Percentiles rank a stretch among this genome's conserved stretches.
Evolutionary conservation across 1,140 invertebrate genomes (phyloP).

Genomic region (Anagrus nilaparvatae): DNA sequence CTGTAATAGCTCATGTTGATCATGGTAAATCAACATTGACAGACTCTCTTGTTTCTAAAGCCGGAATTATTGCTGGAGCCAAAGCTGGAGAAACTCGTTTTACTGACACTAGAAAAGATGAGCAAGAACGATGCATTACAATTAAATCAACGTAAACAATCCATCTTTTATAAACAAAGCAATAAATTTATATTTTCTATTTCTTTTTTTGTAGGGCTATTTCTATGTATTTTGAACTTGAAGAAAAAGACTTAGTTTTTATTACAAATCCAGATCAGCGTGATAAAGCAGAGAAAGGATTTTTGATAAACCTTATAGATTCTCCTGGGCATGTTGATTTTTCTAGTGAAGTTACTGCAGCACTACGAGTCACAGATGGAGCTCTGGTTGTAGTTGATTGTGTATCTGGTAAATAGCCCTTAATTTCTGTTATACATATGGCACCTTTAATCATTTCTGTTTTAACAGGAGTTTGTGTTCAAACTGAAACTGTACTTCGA

Average conservation of each 20-base stretch:
- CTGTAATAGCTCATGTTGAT: conserved; percentile 99
- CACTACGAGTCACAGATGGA: conserved; percentile 97
- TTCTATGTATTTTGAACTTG: conserved; percentile 95
- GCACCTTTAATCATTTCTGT: conserved; percentile 9
- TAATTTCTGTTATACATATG: background rate
- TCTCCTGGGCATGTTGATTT: conserved; percentile 99
- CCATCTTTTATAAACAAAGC: background rate
- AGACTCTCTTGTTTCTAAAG: conserved; percentile 98
- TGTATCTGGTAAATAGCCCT: conserved; percentile 71
- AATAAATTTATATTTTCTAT: background rate
- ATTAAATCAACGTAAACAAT: conserved; percentile 97
- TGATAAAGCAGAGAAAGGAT: conserved; percentile 84
- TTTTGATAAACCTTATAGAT: conserved; percentile 99
- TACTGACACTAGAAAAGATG: conserved; percentile 98
- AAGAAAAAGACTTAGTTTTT: conserved; percentile 84
- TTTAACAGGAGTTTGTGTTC: conserved; percentile 91
- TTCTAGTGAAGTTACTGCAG: conserved; percentile 97
- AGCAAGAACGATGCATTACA: conserved; percentile 99
- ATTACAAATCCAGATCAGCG: conserved; percentile 81
- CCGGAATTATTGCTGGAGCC: conserved; percentile 97
- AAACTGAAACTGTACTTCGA: conserved; percentile 97
- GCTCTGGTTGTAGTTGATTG: conserved; percentile 99
- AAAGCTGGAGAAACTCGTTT: conserved; percentile 98
- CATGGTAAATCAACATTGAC: conserved; percentile 99
- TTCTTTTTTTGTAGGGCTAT: conserved; percentile 65